phyloP scores from a whole-genome alignment of 2,797 vertebrate species.

The Mormyrops boulengeri region DNA sequence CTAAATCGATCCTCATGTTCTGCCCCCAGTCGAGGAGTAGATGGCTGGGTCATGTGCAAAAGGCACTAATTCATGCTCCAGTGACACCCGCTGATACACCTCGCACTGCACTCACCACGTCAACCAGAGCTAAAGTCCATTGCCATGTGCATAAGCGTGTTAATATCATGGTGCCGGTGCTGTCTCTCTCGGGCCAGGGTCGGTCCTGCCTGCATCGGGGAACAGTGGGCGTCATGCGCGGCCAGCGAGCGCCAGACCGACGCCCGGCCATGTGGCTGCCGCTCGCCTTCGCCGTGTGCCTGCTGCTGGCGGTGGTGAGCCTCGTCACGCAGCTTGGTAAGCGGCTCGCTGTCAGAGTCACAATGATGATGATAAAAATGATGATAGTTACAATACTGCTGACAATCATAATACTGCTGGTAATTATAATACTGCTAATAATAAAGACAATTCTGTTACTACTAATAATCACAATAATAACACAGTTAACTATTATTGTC shows the following conservation, averaged over 20 bases:
- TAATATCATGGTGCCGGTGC: constrained; percentile 30
- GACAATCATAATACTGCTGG: background rate
- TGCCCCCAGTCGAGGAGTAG: background rate
- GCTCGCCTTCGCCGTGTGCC: constrained; percentile 47
- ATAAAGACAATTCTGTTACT: background rate
- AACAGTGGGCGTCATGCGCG: constrained; percentile 55
- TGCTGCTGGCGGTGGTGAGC: constrained; percentile 66
- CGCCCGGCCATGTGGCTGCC: constrained; percentile 50
- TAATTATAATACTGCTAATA: background rate
- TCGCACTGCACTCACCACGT: background rate
- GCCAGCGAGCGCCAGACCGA: constrained; percentile 45
- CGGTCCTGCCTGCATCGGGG: background rate
- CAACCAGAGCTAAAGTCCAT: background rate
- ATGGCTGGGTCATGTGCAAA: constrained; percentile 17
- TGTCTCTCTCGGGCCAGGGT: background rate
- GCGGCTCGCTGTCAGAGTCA: constrained; percentile 6
- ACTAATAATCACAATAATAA: background rate
- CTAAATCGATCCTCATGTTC: background rate
- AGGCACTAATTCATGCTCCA: constrained; percentile 8
- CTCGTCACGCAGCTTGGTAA: constrained; percentile 46
- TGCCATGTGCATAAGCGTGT: constrained; percentile 28
- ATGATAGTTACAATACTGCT: background rate
- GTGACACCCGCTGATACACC: background rate
- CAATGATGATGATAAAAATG: background rate
- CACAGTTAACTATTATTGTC: background rate